Evolutionary conservation across 2,888 invertebrate species (phyloP).

Genomic region (Drosophila dives): DNA sequence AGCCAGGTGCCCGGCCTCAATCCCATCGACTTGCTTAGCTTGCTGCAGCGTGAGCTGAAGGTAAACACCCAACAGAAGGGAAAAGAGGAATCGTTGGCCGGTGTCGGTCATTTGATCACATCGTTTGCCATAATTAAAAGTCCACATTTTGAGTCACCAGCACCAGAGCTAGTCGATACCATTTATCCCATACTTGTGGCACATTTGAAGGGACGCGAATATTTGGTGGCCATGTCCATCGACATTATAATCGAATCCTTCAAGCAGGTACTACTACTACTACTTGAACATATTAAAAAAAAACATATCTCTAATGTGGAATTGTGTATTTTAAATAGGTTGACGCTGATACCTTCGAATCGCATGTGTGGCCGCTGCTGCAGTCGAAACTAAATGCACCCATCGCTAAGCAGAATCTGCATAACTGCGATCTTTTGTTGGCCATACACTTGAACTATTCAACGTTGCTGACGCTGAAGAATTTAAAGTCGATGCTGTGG

Average conservation of each 20-base stretch:
- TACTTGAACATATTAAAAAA: neutral
- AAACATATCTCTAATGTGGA: neutral
- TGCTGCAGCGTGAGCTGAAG: conserved; percentile 42
- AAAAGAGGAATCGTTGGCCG: conserved; percentile 63
- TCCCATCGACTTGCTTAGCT: conserved; percentile 33
- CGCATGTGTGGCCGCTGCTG: conserved; percentile 51
- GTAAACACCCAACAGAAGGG: conserved; percentile 41
- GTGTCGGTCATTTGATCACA: conserved; percentile 57
- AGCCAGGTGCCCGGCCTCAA: conserved; percentile 39
- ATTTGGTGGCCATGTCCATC: conserved; percentile 40
- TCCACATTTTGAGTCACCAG: conserved; percentile 19
- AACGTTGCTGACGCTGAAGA: conserved; percentile 14
- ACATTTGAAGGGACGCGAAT: conserved; percentile 58
- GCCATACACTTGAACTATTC: conserved; percentile 45
- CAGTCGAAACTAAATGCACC: conserved; percentile 40
- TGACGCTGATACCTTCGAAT: conserved; percentile 9
- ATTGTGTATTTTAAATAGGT: conserved; percentile 18
- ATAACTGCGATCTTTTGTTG: conserved; percentile 44
- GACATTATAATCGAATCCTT: conserved; percentile 48
- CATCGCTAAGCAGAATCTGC: conserved; percentile 19
- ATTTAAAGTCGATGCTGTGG: conserved; percentile 48
- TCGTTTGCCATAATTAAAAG: conserved; percentile 37
- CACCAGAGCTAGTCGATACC: conserved; percentile 17
- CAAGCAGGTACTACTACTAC: conserved; percentile 19
- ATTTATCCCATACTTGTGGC: conserved; percentile 46